Evolutionary conservation across 2,797 vertebrate genomes (phyloP).

Genomic region (Echiichthys vipera): DNA sequence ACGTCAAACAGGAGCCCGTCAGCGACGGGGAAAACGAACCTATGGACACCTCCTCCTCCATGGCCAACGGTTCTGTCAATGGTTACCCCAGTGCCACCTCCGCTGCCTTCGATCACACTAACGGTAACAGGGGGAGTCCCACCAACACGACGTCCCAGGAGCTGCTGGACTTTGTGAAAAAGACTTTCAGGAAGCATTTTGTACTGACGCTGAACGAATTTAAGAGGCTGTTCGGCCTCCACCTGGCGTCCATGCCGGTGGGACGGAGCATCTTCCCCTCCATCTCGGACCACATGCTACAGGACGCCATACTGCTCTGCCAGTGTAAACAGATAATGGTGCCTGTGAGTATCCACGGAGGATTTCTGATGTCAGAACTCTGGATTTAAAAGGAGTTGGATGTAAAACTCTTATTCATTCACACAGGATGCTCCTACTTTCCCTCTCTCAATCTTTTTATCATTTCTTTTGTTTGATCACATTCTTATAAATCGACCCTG

Average conservation of each 20-base stretch:
- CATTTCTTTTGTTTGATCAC: neutral
- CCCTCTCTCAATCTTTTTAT: neutral
- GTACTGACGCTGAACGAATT: conserved; percentile 97
- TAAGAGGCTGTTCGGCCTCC: conserved; percentile 96
- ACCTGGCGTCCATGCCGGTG: conserved; percentile 93
- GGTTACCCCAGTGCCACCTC: conserved; percentile 84
- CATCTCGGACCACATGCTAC: conserved; percentile 95
- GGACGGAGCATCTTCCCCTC: conserved; percentile 90
- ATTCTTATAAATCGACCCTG: too few relatives aligned
- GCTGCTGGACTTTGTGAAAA: conserved; percentile 91
- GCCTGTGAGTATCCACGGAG: conserved; percentile 92
- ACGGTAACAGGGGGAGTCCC: conserved; percentile 80
- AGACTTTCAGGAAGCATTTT: conserved; percentile 92
- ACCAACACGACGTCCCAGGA: conserved; percentile 76
- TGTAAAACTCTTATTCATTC: neutral
- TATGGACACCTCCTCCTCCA: conserved; percentile 87
- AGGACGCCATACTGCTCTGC: conserved; percentile 92
- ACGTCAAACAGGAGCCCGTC: conserved; percentile 90
- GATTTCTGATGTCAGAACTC: neutral
- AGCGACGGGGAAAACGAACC: conserved; percentile 86
- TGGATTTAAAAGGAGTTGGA: neutral
- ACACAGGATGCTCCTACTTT: neutral
- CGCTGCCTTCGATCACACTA: conserved; percentile 79
- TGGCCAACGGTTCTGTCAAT: conserved; percentile 87
- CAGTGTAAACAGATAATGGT: conserved; percentile 97